Conservation (phyloP, 2,113 vertebrate species). For the Cyprinodon tularosa region DNA sequence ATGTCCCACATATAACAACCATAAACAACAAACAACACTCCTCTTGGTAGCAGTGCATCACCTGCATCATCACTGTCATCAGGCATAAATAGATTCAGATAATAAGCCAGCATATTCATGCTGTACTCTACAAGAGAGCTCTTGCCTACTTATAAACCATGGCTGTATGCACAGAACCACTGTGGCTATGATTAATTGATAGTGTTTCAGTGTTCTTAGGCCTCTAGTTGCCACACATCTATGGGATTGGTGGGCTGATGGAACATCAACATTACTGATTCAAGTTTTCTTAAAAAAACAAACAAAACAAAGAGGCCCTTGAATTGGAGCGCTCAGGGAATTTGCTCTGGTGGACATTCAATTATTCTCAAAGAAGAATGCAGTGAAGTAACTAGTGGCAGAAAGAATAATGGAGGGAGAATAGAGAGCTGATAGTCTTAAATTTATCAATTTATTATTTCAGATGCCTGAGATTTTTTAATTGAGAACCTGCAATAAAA, state of each 20-base stretch:
- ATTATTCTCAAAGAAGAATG: slow-evolving; percentile 10
- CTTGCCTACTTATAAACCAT: not conserved
- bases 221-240: slow-evolving; percentile 31
- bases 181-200: slow-evolving; percentile 38
- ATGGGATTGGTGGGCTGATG: slow-evolving; percentile 25
- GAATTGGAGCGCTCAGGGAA: slow-evolving; percentile 39
- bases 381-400: slow-evolving; percentile 15
- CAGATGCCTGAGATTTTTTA: not conserved
- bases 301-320: slow-evolving; percentile 37
- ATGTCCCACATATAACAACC: not conserved
- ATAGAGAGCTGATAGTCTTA: slow-evolving; percentile 5
- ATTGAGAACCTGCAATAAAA: too few relatives aligned
- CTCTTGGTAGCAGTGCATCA: not conserved
- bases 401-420: slow-evolving; percentile 6
- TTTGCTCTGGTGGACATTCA: slow-evolving; percentile 8
- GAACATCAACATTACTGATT: slow-evolving; percentile 51
- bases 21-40: not conserved
- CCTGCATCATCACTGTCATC: not conserved
- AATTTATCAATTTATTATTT: not conserved
- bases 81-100: slow-evolving; percentile 13
- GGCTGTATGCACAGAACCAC: slow-evolving; percentile 14
- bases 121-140: not conserved
- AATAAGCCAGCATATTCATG: not conserved
- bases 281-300: slow-evolving; percentile 16
- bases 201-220: slow-evolving; percentile 32